phyloP scores from a whole-genome alignment of 2,888 invertebrate genomes.

The Orthosia incerta region DNA sequence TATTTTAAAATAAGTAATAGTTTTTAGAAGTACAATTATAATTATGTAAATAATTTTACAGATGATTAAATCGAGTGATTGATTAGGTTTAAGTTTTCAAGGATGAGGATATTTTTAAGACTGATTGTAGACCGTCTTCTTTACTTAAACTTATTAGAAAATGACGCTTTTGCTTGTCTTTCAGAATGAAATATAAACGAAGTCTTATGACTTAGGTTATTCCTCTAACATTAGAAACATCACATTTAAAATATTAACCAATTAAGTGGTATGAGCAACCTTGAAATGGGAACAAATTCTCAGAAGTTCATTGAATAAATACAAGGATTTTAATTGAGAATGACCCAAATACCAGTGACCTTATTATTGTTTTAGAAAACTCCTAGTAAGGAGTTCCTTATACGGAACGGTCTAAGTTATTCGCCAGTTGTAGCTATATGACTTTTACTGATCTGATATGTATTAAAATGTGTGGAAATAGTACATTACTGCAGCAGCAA shows the following conservation, averaged over 20 bases:
- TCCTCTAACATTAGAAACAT: slow-evolving; percentile 6
- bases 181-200: neutral
- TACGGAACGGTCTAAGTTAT: neutral
- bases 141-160: slow-evolving; percentile 29
- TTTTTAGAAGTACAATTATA: slow-evolving; percentile 16
- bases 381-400: neutral
- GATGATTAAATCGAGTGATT: slow-evolving; percentile 9
- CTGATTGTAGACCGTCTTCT: slow-evolving; percentile 62
- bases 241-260: slow-evolving; percentile 16
- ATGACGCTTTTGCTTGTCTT: neutral
- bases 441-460: neutral
- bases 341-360: slow-evolving; percentile 22
- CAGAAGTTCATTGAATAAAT: slow-evolving; percentile 4
- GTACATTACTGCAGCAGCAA: no score
- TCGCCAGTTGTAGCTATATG: neutral
- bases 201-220: slow-evolving; percentile 6
- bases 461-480: neutral
- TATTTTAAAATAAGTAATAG: slow-evolving; percentile 25
- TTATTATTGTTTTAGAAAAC: slow-evolving; percentile 13
- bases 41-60: neutral
- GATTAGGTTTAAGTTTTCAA: slow-evolving; percentile 22
- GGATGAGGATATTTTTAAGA: slow-evolving; percentile 68
- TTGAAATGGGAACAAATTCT: slow-evolving; percentile 20
- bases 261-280: neutral
- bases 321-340: slow-evolving; percentile 50